Evolutionary conservation across 2,797 vertebrate species (phyloP), one percentile per base, ranked within the genome.

Genomic region (Heterohyrax brucei): DNA sequence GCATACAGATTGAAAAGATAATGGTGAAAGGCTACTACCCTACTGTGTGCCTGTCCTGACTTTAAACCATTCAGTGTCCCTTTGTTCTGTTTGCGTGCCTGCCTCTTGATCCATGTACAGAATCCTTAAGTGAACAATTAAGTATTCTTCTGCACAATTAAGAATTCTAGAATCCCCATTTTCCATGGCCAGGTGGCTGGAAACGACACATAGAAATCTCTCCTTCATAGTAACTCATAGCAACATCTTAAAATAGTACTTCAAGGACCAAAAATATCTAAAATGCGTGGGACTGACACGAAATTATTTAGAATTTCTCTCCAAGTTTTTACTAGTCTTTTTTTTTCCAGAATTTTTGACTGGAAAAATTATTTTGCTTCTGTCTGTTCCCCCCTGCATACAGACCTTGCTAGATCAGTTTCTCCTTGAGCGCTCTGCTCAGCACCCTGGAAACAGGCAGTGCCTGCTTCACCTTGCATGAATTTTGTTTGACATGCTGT

Each of bases 291-390:
- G 30, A 88, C 39, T n/a, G 44, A 50, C 16, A 16, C 16, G 81
- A 16, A 76, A 7, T 70, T 33, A 24, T 44, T 81, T 64, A 90
- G 77, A 85, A 73, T 21, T 81, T 91, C 22, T 44, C 22, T 30
- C 7, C 46, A 92, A 62, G 61, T 24, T 87, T 89, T 77, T 70
- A 0, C 92, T 56, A 16, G 53, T 64, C 73, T 53, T 94, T 76
- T 12, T 39, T 39, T 39, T 39, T 39, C 39, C n/a, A 70, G 61
- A 76, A 39, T 44, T 88, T 90, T 78, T 92, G 75, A 7, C 53
- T 79, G 64, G 56, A 95, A 72, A 86, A 91, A 80, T 6, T 44
- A 81, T 44, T 89, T 95, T 93, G 75, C 46, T 19, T 70, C 4
- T 84, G 28, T 80, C 39, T 89, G 79, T 9, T 26, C 73, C 50